Evolutionary conservation across 2,888 invertebrate species (phyloP), one percentile per base, ranked within the genome.

Genomic region (Physocephala rufipes): DNA sequence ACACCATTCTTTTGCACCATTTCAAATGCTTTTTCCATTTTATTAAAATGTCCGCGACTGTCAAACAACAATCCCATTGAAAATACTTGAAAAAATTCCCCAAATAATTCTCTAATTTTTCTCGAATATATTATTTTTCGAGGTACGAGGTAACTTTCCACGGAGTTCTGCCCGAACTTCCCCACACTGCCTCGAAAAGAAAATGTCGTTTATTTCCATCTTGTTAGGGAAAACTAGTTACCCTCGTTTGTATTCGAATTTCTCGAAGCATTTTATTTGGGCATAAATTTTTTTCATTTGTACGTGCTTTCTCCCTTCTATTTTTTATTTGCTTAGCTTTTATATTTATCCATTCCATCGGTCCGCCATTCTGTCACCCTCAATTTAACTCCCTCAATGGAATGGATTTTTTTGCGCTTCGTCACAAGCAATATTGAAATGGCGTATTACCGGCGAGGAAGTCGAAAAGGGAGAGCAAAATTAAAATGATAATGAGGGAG

Each of bases 201-300:
- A 68, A 68, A 68, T 68, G 68, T 68, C 68, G 68, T 68, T 62
- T 62, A 68, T 68, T 68, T 61, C 68, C 68, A 68, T 68, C 68
- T 68, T 68, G 68, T 68, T 68, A 51, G 13, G 36, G 51, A 49
- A 61, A 68, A 68, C 62, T 68, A 68, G 68, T 68, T 62, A 68
- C 68, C 68, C 68, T 68, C 68, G 45, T 68, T 68, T 68, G 61
- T 36, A 61, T 62, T 68, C 62, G 51, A 68, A 53, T 68, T 62
- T 68, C 21, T 36, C 5, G 47, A 9, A 66, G 21, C 53, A 55
- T 55, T 66, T 55, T 65, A 65, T 51, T 13, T 36, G 12, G n/a
- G n/a, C 24, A 49, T 16, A n/a, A 30, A 58, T 13, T 58, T 58
- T n/a, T 49, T 49, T 5, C 49, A n/a, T 16, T 19, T 45, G 12